Conservation (phyloP, 2,113 vertebrate genomes). For the Ptychochromis oligacanthus region DNA sequence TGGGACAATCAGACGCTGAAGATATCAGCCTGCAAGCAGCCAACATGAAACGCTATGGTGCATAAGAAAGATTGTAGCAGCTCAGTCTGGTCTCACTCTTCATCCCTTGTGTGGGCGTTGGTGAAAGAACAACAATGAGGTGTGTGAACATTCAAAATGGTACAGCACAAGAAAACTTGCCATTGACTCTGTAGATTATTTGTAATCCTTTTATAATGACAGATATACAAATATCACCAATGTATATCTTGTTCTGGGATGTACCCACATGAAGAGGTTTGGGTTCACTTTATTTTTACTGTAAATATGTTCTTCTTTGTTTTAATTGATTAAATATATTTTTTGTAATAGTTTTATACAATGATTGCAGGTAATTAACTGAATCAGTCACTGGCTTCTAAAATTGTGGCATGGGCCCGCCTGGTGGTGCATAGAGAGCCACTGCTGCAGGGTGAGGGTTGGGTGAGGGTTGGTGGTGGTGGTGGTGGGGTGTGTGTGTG, state of each 20-base stretch:
- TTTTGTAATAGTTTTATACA: neutral
- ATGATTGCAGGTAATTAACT: too few species aligned
- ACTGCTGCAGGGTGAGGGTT: neutral
- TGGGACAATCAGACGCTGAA: slow-evolving; percentile 48
- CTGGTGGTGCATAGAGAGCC: neutral
- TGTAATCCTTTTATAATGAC: neutral
- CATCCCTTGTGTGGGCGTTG: neutral
- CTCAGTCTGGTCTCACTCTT: neutral
- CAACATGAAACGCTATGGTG: neutral
- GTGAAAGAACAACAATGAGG: neutral
- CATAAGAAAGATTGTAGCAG: neutral
- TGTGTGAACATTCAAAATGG: neutral
- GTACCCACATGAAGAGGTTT: neutral
- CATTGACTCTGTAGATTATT: neutral
- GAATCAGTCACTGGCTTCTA: too few species aligned
- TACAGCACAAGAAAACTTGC: neutral
- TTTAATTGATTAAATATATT: neutral
- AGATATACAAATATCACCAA: neutral
- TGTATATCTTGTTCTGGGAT: neutral
- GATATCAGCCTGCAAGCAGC: neutral
- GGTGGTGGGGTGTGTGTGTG: neutral
- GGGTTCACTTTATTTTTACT: neutral
- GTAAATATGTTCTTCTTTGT: neutral
- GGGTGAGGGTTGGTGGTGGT: too few species aligned
- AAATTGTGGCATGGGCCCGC: too few species aligned